A percentile compares a stretch with the other conserved stretches of the same genome.
phyloP scores from a whole-genome alignment of 2,888 invertebrate species.

The Achlya flavicornis region DNA sequence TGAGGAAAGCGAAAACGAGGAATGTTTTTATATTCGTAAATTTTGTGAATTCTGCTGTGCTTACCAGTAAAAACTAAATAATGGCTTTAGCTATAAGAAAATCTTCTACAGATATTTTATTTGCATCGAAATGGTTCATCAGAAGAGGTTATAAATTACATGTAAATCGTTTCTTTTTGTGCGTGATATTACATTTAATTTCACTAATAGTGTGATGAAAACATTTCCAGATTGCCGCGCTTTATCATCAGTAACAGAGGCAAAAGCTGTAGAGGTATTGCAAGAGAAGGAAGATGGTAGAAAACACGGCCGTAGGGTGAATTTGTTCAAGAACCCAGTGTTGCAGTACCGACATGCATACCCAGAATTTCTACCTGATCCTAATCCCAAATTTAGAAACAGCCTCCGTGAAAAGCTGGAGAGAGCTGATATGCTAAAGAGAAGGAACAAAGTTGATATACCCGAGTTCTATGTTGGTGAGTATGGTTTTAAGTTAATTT shows the following conservation, averaged over 20 bases:
- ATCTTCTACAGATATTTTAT: conserved; percentile 47
- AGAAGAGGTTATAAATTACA: conserved; percentile 65
- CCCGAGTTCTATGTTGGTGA: conserved; percentile 99
- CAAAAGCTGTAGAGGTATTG: conserved; percentile 36
- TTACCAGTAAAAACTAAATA: background rate
- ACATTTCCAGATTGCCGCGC: conserved; percentile 57
- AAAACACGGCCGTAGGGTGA: conserved; percentile 39
- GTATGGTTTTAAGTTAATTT: background rate
- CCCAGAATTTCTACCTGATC: conserved; percentile 97
- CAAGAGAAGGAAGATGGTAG: conserved; percentile 32
- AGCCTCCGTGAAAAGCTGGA: conserved; percentile 93
- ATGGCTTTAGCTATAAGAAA: conserved; percentile 68
- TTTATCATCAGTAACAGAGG: conserved; percentile 62
- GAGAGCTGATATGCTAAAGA: conserved; percentile 94
- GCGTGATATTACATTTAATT: background rate
- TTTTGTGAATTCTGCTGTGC: background rate
- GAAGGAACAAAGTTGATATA: conserved; percentile 91
- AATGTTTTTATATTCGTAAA: background rate
- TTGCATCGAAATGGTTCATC: conserved; percentile 64
- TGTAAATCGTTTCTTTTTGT: background rate
- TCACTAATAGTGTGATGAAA: background rate
- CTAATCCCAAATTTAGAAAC: conserved; percentile 91
- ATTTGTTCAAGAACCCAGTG: conserved; percentile 53
- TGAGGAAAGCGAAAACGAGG: background rate
- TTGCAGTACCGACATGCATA: conserved; percentile 88